Conservation (phyloP, 1,140 invertebrate species). For the Cotesia chilonis region DNA sequence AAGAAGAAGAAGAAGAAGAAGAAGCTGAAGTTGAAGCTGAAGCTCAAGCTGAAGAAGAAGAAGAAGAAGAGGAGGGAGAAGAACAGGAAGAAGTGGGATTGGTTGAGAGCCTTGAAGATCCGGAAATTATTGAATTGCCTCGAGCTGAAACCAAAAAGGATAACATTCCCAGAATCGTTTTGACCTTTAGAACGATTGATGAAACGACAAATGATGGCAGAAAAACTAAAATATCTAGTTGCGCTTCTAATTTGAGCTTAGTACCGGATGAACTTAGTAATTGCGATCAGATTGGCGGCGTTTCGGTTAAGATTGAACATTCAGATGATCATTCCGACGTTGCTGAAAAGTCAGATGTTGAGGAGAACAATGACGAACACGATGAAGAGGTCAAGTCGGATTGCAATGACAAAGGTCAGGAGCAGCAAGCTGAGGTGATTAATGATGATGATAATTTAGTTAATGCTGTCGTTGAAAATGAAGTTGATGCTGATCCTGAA, state of each 20-base stretch:
- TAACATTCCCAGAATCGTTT: conserved; percentile 58
- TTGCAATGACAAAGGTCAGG: conserved; percentile 21
- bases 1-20: neutral
- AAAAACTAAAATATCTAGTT: conserved; percentile 63
- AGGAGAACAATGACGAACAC: conserved; percentile 40
- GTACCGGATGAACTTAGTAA: conserved; percentile 59
- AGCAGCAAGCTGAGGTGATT: too few relatives aligned
- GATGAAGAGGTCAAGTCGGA: conserved; percentile 35
- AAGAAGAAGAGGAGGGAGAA: too few relatives aligned
- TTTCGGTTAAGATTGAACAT: conserved; percentile 62
- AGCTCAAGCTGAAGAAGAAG: neutral
- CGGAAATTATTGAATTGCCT: conserved; percentile 40
- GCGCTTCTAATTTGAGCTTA: conserved; percentile 57
- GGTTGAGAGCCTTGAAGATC: conserved; percentile 34
- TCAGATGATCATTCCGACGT: conserved; percentile 54
- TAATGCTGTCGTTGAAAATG: too few relatives aligned
- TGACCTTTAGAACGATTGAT: conserved; percentile 63
- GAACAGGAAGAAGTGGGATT: conserved; percentile 13
- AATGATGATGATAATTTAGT: too few relatives aligned
- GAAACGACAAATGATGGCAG: conserved; percentile 62
- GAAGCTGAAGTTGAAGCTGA: neutral
- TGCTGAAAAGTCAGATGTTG: conserved; percentile 53
- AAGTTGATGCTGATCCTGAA: too few relatives aligned
- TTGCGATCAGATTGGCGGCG: conserved; percentile 60
- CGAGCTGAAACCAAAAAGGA: conserved; percentile 53